Base-by-base conservation (phyloP, 2,113 vertebrate genomes). In the Rhinoderma darwinii region DNA sequence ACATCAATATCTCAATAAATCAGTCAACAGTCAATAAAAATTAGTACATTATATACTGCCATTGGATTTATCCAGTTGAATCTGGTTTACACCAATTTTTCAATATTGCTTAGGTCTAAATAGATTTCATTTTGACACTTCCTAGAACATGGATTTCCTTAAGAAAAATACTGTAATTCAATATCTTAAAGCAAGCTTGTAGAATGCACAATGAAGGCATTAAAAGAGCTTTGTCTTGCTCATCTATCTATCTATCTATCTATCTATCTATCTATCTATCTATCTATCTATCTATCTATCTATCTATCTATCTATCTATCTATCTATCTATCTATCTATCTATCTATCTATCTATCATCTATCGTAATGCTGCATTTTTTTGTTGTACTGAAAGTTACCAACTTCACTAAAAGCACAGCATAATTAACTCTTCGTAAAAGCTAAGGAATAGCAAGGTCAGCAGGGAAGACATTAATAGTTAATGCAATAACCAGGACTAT, bases 401-500 rank as follows among this genome's bases (percentile, higher is more conserved):
- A 66, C 79, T 35, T 9, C 44, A 39, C 73, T 76, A 77, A 77
- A 79, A 78, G 84, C 41, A 66, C 35, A 79, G 59, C 56, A 86
- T 68, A 78, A 90, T 89, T 82, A 89, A 73, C 80, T 90, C 61
- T 81, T 90, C 88, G 43, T 72, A 88, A 63, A 90, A 87, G 17
- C 47, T 59, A 66, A 20, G 89, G 72, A 68, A 88, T 15, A 86
- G 73, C n/a, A 80, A 89, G 89, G 80, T 89, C 84, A 89, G 37
- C 54, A 85, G 15, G 77, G 47, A 90, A 92, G 80, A 89, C 61
- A 32, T 90, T 90, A 90, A 92, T 90, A 89, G 79, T 88, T 91
- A 72, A 90, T 88, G 22, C 50, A 90, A 79, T 77, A 90, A 83
- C 87, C 39, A 90, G 70, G 39, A 78, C 84, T 90, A 90, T 88